Evolutionary conservation across 2,888 invertebrate genomes (phyloP).

Genomic region (Eilema griseolum): DNA sequence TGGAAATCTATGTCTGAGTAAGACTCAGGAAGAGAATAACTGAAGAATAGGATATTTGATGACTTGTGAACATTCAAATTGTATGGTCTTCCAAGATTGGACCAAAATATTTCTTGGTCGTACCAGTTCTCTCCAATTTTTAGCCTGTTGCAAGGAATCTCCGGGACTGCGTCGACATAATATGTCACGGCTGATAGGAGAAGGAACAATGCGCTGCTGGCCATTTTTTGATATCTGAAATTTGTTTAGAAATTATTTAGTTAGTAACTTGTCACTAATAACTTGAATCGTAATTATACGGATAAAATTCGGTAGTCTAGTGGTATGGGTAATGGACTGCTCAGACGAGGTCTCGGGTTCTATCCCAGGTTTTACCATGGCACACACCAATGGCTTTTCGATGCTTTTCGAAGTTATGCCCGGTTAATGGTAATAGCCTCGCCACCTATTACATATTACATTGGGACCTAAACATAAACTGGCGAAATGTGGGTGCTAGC

Average conservation of each 20-base stretch:
- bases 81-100: conserved; percentile 62
- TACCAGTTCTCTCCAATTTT: conserved; percentile 66
- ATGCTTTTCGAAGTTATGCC: too few relatives aligned
- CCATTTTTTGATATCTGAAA: conserved; percentile 44
- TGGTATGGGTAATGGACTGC: too few relatives aligned
- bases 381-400: too few relatives aligned
- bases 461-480: too few relatives aligned
- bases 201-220: conserved; percentile 30
- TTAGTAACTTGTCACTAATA: too few relatives aligned
- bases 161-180: conserved; percentile 35
- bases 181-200: conserved; percentile 24
- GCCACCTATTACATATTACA: too few relatives aligned
- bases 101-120: conserved; percentile 62
- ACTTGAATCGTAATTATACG: too few relatives aligned
- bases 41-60: conserved; percentile 69
- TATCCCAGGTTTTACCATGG: too few relatives aligned
- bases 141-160: conserved; percentile 60
- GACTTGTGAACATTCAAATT: conserved; percentile 66
- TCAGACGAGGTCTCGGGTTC: too few relatives aligned
- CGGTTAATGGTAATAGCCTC: too few relatives aligned
- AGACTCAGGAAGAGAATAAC: conserved; percentile 62
- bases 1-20: conserved; percentile 71
- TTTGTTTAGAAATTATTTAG: neutral
- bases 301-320: too few relatives aligned
- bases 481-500: too few relatives aligned